A percentile compares a stretch with the other conserved stretches of the same genome.
phyloP scores from a whole-genome alignment of 2,797 vertebrate genomes.

The Takifugu rubripes region DNA sequence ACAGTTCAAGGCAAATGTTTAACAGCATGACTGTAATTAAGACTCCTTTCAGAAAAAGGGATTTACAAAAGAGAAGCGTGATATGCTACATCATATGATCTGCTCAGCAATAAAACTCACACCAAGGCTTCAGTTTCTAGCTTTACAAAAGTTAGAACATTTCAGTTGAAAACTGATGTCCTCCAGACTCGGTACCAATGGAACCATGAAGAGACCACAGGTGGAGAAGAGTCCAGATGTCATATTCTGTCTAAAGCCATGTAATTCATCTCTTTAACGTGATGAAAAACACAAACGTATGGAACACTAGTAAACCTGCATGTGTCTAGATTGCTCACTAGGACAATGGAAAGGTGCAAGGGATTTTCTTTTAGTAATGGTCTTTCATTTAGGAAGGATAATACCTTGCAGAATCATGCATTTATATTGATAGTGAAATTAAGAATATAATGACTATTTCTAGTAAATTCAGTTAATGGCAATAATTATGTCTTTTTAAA shows the following conservation, averaged over 20 bases:
- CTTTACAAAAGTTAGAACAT: conserved; percentile 2
- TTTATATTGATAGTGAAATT: too few relatives aligned
- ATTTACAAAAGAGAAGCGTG: neutral
- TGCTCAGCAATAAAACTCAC: neutral
- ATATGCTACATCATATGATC: neutral
- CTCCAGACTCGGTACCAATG: conserved; percentile 29
- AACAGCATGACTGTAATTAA: conserved; percentile 8
- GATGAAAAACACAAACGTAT: too few relatives aligned
- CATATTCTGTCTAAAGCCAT: conserved; percentile 7
- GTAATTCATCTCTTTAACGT: too few relatives aligned
- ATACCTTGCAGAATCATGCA: too few relatives aligned
- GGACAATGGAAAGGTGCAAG: too few relatives aligned
- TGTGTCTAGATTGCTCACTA: too few relatives aligned
- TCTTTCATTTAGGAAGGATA: too few relatives aligned
- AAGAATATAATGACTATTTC: too few relatives aligned
- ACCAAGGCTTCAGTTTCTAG: neutral
- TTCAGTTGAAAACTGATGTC: neutral
- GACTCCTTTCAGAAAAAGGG: neutral
- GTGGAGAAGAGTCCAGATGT: conserved; percentile 26
- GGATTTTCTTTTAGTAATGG: too few relatives aligned
- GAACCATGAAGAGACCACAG: conserved; percentile 16
- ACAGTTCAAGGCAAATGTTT: conserved; percentile 24
- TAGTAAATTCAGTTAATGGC: too few relatives aligned
- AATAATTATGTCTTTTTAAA: too few relatives aligned
- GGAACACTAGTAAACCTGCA: too few relatives aligned